Conservation (phyloP, 35 echinoderm and acorn worm species). For the Strongylocentrotus purpuratus region DNA sequence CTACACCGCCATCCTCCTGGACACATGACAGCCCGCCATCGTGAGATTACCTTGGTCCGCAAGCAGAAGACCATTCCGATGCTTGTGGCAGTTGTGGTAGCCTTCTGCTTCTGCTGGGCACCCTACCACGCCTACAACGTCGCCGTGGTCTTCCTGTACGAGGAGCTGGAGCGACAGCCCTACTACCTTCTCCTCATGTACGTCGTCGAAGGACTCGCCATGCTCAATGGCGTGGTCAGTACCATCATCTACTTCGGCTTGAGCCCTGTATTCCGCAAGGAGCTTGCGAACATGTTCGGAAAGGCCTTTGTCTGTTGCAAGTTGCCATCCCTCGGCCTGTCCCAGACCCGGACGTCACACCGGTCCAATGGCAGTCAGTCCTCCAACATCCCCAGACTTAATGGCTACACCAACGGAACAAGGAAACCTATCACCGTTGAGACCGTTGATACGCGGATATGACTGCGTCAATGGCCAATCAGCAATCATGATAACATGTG, state of each 20-base stretch:
- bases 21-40: constrained; percentile 77
- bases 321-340: background rate
- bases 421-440: constrained; percentile 65
- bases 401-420: constrained; percentile 65
- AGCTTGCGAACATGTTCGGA: constrained; percentile 58
- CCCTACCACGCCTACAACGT: constrained; percentile 89
- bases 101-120: constrained; percentile 92
- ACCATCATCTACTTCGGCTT: constrained; percentile 90
- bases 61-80: constrained; percentile 98
- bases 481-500: background rate
- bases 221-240: constrained; percentile 89
- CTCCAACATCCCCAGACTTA: constrained; percentile 57
- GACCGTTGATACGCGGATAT: constrained; percentile 79
- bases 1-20: constrained; percentile 83
- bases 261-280: constrained; percentile 90
- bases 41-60: constrained; percentile 80
- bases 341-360: constrained; percentile 49
- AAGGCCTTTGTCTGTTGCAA: constrained; percentile 45
- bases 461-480: background rate
- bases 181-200: constrained; percentile 69
- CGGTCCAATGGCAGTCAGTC: constrained; percentile 60
- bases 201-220: constrained; percentile 82
- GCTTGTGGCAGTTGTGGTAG: constrained; percentile 89
- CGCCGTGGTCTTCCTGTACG: constrained; percentile 59
- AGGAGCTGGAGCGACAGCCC: constrained; percentile 43